phyloP scores from a whole-genome alignment of 2,888 invertebrate genomes.

The Coecobrya sp. region DNA sequence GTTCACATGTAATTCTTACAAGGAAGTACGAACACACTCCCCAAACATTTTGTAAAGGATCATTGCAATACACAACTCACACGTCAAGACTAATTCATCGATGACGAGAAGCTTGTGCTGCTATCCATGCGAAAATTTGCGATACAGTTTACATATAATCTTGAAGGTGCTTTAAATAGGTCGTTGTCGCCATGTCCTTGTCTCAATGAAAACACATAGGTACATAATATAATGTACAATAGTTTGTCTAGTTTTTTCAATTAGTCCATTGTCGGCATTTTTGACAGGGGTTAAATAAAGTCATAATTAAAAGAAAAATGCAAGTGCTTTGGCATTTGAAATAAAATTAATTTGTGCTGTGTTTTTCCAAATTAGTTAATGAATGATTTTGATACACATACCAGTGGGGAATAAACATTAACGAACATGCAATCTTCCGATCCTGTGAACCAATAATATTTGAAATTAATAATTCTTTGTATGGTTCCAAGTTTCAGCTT shows the following conservation, averaged over 20 bases:
- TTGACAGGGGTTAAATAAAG: not conserved
- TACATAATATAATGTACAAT: not conserved
- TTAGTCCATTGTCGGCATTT: not conserved
- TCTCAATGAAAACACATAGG: not conserved
- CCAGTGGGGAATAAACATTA: slow-evolving; percentile 68
- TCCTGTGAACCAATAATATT: too few relatives aligned
- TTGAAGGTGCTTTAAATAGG: slow-evolving; percentile 66
- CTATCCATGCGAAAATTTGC: slow-evolving; percentile 44
- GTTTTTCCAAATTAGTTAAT: too few relatives aligned
- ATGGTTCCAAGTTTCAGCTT: too few relatives aligned
- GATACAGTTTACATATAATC: slow-evolving; percentile 70
- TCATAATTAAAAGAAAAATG: not conserved
- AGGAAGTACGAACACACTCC: too few relatives aligned
- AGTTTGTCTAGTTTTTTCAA: too few relatives aligned
- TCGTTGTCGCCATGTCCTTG: slow-evolving; percentile 55
- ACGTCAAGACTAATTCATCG: not conserved
- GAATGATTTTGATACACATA: too few relatives aligned
- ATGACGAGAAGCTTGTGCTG: not conserved
- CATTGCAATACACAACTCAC: too few relatives aligned
- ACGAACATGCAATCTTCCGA: slow-evolving; percentile 60
- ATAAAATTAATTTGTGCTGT: too few relatives aligned
- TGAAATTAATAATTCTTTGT: too few relatives aligned
- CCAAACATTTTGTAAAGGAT: too few relatives aligned
- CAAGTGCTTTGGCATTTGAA: too few relatives aligned
- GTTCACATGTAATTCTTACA: too few relatives aligned